Evolutionary conservation across 2,888 invertebrate species (phyloP).

Genomic region (Aricia artaxerxes): DNA sequence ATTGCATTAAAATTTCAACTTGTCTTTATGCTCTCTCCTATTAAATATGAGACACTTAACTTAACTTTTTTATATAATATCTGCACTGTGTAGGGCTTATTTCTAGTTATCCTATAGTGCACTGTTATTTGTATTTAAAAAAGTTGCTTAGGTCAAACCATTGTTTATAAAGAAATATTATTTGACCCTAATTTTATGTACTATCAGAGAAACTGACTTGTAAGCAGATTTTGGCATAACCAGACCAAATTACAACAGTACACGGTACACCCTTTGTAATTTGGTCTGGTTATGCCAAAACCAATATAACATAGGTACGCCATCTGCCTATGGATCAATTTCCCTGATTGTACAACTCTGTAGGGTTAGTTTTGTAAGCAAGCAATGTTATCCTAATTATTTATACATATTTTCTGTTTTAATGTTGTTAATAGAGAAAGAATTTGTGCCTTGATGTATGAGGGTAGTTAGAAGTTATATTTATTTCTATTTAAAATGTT

Average conservation of each 20-base stretch:
- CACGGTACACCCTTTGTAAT: too few species aligned
- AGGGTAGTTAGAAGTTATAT: constrained; percentile 24
- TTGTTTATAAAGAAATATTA: constrained; percentile 6
- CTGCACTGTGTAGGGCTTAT: background rate
- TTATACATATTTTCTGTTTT: background rate
- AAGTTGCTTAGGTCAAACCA: background rate
- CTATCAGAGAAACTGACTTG: background rate
- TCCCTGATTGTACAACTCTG: background rate
- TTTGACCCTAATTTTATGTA: background rate
- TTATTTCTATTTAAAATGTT: constrained; percentile 15
- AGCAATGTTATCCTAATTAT: background rate
- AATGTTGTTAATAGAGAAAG: background rate
- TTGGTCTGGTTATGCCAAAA: too few species aligned
- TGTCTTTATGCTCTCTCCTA: background rate
- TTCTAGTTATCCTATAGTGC: constrained; percentile 9
- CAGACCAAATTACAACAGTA: too few species aligned
- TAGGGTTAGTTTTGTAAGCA: background rate
- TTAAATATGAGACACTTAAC: background rate
- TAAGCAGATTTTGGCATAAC: background rate
- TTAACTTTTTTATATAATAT: background rate
- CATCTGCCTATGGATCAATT: background rate
- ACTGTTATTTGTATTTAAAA: background rate
- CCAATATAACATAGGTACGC: background rate
- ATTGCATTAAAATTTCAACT: background rate
- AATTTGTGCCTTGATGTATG: constrained; percentile 13